Conservation (phyloP, 2,113 vertebrate species). For the Microtus montanus region DNA sequence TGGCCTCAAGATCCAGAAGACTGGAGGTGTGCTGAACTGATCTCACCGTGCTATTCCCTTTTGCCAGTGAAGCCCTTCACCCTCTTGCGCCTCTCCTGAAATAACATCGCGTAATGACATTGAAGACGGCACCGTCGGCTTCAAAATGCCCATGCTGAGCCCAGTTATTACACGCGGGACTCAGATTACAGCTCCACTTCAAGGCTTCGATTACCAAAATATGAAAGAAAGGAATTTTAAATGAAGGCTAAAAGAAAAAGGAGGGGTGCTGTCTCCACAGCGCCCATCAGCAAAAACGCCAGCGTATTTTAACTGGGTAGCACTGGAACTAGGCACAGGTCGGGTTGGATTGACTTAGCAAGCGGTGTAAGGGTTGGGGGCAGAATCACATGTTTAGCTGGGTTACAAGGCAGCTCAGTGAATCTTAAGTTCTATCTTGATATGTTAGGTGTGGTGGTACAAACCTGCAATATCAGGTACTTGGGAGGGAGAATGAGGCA, state of each 20-base stretch:
- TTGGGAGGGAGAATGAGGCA: not conserved
- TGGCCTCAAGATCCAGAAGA: constrained; percentile 60
- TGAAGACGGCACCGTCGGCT: constrained; percentile 76
- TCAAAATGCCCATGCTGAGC: constrained; percentile 81
- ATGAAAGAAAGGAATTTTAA: constrained; percentile 79
- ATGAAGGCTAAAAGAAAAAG: constrained; percentile 71
- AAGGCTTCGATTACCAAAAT: constrained; percentile 81
- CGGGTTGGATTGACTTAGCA: not conserved
- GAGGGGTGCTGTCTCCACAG: not conserved
- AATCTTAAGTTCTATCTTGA: not conserved
- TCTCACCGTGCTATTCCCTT: constrained; percentile 67
- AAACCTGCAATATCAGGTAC: not conserved
- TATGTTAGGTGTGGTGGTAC: not conserved
- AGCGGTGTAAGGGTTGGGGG: not conserved
- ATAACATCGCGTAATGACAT: constrained; percentile 63
- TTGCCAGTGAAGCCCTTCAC: constrained; percentile 72
- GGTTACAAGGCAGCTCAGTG: fast-evolving
- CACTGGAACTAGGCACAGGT: not conserved
- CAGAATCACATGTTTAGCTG: not conserved
- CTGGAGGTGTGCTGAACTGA: constrained; percentile 70
- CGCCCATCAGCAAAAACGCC: constrained; percentile 35
- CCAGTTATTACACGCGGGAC: constrained; percentile 78
- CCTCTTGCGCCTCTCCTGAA: constrained; percentile 63
- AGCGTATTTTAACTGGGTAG: not conserved
- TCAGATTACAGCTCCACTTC: constrained; percentile 79